These are phyloP conservation scores for Syrmaticus mikado DNA, from an alignment of 2,113 vertebrate genomes.

Conservation along the genomic window DNA sequence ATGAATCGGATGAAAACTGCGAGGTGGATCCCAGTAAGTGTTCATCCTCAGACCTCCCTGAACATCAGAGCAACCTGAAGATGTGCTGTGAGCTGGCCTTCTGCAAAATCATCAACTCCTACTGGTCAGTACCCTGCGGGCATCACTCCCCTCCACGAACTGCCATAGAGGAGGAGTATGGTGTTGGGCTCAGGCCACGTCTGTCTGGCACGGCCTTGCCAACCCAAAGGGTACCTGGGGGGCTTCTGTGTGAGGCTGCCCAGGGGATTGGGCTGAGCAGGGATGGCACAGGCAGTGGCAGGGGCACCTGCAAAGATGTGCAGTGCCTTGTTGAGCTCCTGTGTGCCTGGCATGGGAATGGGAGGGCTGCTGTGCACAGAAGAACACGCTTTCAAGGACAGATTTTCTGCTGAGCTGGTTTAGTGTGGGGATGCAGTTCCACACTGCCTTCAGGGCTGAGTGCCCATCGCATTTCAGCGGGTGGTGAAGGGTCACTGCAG, in stretches of 20 bases:
- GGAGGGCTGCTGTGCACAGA: neutral
- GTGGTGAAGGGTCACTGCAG: neutral
- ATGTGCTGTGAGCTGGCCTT: constrained; percentile 99
- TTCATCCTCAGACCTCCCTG: constrained; percentile 88
- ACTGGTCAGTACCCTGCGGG: constrained; percentile 82
- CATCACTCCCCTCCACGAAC: fast-evolving
- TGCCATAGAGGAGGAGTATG: fast-evolving
- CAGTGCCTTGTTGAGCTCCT: too few species aligned
- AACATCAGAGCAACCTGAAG: constrained; percentile 98
- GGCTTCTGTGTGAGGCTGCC: neutral
- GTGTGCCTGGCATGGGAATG: neutral
- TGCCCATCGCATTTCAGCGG: fast-evolving
- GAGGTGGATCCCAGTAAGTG: constrained; percentile 97
- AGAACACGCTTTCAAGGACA: neutral
- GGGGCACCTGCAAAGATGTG: neutral
- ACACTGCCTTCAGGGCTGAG: neutral
- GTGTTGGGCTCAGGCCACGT: neutral
- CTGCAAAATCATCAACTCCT: constrained; percentile 99
- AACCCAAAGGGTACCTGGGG: fast-evolving
- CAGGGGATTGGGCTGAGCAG: neutral
- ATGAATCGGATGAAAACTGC: constrained; percentile 99
- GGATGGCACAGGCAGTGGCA: neutral
- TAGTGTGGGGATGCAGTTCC: neutral
- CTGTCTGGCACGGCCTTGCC: neutral
- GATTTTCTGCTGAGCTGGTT: neutral